A percentile compares a stretch with the other conserved stretches of the same genome.
Conservation (phyloP, 2,797 vertebrate genomes). For the Podarcis siculus region DNA sequence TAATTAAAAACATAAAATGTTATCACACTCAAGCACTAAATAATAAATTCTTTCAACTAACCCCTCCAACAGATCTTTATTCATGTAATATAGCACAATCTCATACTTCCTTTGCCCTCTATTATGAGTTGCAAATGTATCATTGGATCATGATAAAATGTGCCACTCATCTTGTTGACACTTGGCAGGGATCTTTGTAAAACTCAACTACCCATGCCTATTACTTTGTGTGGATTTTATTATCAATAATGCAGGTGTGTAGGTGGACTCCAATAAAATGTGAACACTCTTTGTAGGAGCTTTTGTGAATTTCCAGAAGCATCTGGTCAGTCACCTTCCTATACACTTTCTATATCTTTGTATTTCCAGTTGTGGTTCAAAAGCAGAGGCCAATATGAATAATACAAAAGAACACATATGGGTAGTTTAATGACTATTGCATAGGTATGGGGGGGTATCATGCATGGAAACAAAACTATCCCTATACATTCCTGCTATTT, state of each 20-base stretch:
- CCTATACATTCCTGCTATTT: background rate
- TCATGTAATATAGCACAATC: slow-evolving; percentile 41
- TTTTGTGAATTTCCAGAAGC: slow-evolving; percentile 57
- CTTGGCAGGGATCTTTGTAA: slow-evolving; percentile 61
- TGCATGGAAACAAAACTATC: background rate
- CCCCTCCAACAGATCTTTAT: slow-evolving; percentile 53
- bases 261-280: slow-evolving; percentile 49
- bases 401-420: background rate
- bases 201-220: slow-evolving; percentile 51
- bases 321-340: slow-evolving; percentile 54
- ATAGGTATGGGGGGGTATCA: background rate
- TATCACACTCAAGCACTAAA: slow-evolving; percentile 20
- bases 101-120: slow-evolving; percentile 52
- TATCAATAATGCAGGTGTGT: slow-evolving; percentile 65
- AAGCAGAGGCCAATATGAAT: slow-evolving; percentile 39
- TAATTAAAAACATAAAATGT: slow-evolving; percentile 13
- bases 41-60: slow-evolving; percentile 41
- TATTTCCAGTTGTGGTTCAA: slow-evolving; percentile 12
- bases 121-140: slow-evolving; percentile 55
- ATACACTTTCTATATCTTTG: slow-evolving; percentile 45
- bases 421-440: background rate
- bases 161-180: slow-evolving; percentile 65
- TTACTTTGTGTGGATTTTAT: slow-evolving; percentile 51
- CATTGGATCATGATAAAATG: slow-evolving; percentile 45
- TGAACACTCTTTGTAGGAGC: slow-evolving; percentile 17